phyloP scores from a whole-genome alignment of 2,888 invertebrate genomes.

The Morpho helenor region DNA sequence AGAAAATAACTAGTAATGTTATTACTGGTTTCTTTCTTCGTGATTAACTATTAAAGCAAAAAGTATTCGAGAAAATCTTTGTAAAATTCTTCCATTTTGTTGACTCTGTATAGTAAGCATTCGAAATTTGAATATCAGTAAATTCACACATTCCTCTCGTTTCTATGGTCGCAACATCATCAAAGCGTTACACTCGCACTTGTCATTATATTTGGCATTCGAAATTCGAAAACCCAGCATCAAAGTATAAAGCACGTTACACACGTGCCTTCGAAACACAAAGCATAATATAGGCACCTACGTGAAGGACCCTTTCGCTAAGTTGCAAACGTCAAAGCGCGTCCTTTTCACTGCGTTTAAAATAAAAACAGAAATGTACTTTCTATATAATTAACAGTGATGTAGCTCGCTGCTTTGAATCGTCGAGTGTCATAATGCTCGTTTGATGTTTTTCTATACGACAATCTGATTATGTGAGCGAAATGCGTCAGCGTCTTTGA shows the following conservation, averaged over 20 bases:
- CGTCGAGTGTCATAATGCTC: constrained; percentile 52
- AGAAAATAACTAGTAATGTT: too few relatives aligned
- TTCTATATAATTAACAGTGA: constrained; percentile 66
- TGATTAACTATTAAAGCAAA: too few relatives aligned
- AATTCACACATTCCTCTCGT: neutral
- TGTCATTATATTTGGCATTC: constrained; percentile 6
- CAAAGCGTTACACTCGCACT: constrained; percentile 5
- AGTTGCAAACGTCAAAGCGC: constrained; percentile 67
- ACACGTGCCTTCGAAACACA: constrained; percentile 40
- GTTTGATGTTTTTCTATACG: constrained; percentile 44
- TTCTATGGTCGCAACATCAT: neutral
- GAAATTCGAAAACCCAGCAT: constrained; percentile 24
- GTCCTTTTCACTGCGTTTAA: constrained; percentile 69
- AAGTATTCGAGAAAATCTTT: too few relatives aligned
- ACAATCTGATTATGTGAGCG: constrained; percentile 28
- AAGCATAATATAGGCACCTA: constrained; percentile 41
- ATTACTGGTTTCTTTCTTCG: too few relatives aligned
- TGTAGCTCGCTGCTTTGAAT: constrained; percentile 58
- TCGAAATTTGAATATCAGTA: too few relatives aligned
- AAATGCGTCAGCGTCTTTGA: constrained; percentile 22
- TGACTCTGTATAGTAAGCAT: too few relatives aligned
- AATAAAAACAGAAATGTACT: constrained; percentile 42
- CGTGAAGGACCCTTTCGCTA: constrained; percentile 49
- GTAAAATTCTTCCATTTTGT: too few relatives aligned
- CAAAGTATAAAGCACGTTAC: constrained; percentile 32